Evolutionary conservation across 1,140 invertebrate genomes (phyloP), one percentile per base, ranked within the genome.

Genomic region (Charaxes varanes): DNA sequence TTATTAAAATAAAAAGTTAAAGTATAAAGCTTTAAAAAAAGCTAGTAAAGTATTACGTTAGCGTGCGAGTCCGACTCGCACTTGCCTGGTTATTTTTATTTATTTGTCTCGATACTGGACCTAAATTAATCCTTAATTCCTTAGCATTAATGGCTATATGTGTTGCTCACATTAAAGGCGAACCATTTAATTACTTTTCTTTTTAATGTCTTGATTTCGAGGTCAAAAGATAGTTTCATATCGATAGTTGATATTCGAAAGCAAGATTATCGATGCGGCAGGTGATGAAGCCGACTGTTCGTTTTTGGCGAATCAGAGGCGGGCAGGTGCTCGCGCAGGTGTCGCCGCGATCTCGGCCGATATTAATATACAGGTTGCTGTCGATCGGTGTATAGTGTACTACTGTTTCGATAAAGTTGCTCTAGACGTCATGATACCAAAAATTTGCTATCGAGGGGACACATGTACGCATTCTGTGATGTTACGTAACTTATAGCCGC

Each of bases 281-380:
- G 73, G 73, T 74, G 73, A 58, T 47, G 53, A 40, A 43, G 49
- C 49, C 40, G 55, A 62, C 49, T 68, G 63, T 63, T 78, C 63
- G 60, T 70, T 79, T 76, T 79, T 78, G 71, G 74, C 74, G 74
- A 79, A 79, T 79, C 74, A 79, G 65, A 64, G 74, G 55, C 62
- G 43, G 32, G 69, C 69, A 73, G 69, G 74, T 73, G 73, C 45
- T 54, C 13, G 60, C 60, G 73, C 74, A 79, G 74, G 74, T 79
- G 74, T 60, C 58, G 48, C 69, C 65, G 64, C 59, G 69, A 79
- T 79, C 71, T 72, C 74, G 56, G 69, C 54, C 62, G 70, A 74
- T 78, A 70, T 69, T 57, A 50, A 53, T 64, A 62, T 63, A 74
- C 63, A 74, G 65, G 55, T 34, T 65, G 72, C 32, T 63, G 17